Conservation (phyloP, 1,140 invertebrate species). For the Harpegnathos saltator region DNA sequence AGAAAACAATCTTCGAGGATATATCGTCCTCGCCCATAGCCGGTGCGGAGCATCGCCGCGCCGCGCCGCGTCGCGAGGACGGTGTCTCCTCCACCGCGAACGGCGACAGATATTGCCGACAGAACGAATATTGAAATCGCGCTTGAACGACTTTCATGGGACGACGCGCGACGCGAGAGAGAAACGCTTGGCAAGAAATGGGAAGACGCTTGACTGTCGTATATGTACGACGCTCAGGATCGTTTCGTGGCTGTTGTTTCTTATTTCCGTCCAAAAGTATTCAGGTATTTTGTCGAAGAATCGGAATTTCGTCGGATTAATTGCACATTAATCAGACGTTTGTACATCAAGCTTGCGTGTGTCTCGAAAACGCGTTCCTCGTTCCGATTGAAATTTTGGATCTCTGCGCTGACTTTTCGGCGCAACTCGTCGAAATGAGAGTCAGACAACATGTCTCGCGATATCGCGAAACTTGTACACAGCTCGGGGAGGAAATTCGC, state of each 20-base stretch:
- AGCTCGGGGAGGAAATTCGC: conserved; percentile 12
- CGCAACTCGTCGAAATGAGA: neutral
- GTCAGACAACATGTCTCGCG: neutral
- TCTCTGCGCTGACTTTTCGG: neutral
- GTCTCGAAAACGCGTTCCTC: neutral
- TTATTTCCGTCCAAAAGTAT: too few species aligned
- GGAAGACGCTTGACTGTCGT: conserved; percentile 3
- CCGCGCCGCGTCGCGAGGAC: neutral
- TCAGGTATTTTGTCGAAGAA: neutral
- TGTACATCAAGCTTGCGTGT: conserved; percentile 1
- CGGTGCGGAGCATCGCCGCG: conserved; percentile 13
- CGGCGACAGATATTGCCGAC: conserved; percentile 42
- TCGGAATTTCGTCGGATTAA: neutral
- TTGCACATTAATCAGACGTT: neutral
- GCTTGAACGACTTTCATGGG: conserved; percentile 27
- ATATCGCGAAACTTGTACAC: neutral
- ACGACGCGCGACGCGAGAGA: neutral
- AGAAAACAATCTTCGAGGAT: conserved; percentile 86
- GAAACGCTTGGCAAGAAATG: neutral
- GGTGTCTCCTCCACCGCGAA: conserved; percentile 19
- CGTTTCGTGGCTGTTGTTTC: too few species aligned
- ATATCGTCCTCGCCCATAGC: conserved; percentile 80
- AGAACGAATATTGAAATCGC: conserved; percentile 61
- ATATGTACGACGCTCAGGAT: conserved; percentile 1
- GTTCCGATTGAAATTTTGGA: neutral